Percentiles rank a stretch among this genome's conserved stretches.
phyloP scores from a whole-genome alignment of 2,888 invertebrate genomes.

The Drosophila conformis region DNA sequence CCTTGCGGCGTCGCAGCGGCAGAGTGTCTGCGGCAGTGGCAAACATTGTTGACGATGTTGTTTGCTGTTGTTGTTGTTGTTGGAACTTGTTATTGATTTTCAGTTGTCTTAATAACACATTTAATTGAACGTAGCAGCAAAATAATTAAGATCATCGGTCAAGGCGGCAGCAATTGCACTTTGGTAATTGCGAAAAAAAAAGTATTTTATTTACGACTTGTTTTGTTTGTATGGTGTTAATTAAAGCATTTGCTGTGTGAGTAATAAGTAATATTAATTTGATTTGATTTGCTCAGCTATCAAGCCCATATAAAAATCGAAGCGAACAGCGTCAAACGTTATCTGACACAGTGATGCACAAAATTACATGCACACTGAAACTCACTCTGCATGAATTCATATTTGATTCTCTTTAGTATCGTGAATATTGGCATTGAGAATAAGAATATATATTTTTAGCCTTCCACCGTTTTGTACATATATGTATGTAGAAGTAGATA shows the following conservation, averaged over 20 bases:
- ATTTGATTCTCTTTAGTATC: conserved; percentile 69
- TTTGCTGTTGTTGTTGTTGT: conserved; percentile 32
- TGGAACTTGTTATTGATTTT: conserved; percentile 47
- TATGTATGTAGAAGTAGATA: not conserved
- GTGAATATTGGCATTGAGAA: conserved; percentile 54
- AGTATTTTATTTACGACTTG: not conserved
- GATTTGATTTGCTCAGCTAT: conserved; percentile 51
- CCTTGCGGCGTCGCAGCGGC: conserved; percentile 55
- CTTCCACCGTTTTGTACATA: conserved; percentile 1
- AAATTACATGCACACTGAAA: conserved; percentile 36
- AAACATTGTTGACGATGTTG: conserved; percentile 62
- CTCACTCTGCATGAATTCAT: conserved; percentile 78
- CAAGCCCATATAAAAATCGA: conserved; percentile 24
- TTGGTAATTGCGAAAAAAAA: conserved; percentile 22
- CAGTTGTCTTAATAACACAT: conserved; percentile 39
- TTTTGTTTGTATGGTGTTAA: conserved; percentile 41
- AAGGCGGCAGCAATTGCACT: conserved; percentile 68
- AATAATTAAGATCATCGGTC: conserved; percentile 49
- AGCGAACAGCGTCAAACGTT: conserved; percentile 42
- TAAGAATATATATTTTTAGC: not conserved
- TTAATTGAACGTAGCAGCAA: conserved; percentile 52
- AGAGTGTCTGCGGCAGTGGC: conserved; percentile 68
- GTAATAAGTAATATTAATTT: conserved; percentile 49
- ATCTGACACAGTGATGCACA: conserved; percentile 61
- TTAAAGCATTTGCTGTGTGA: conserved; percentile 56